Evolutionary conservation across 2,888 invertebrate genomes (phyloP), one percentile per base, ranked within the genome.

Genomic region (Isotomurus palustris): DNA sequence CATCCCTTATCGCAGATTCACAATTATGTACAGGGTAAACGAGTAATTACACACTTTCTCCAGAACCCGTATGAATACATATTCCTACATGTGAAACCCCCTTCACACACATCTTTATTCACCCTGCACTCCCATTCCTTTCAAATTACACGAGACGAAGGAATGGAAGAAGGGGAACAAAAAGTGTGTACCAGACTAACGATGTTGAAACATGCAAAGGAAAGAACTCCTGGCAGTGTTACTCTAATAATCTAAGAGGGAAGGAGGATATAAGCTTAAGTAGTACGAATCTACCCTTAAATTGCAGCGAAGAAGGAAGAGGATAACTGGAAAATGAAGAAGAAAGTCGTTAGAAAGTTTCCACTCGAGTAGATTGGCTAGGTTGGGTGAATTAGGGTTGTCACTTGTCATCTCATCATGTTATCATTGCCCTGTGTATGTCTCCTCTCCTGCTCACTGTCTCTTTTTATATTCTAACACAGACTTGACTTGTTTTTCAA

Each of bases 331-430:
- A n/a, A n/a, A n/a, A n/a, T n/a, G n/a, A n/a, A n/a, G n/a, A 53
- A 58, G 58, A 62, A 62, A 62, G 62, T 62, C 58, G 62, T 62
- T 62, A 62, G 58, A 62, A 62, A 62, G 62, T 62, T 62, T 62
- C 58, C 62, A 62, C 62, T 58, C 56, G 58, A 62, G 58, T 62
- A 53, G 53, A 38, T 55, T 57, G 41, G 49, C 48, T 21, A 36
- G 22, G 21, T 43, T 17, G 6, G n/a, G n/a, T 17, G 21, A 12
- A 24, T 43, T 4, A 22, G 43, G 43, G 43, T 43, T 43, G 43
- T 43, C 43, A 24, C 43, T 43, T 43, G 43, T 43, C 43, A 43
- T 43, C 43, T n/a, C n/a, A n/a, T n/a, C n/a, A n/a, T n/a, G n/a
- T n/a, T n/a, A n/a, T n/a, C n/a, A n/a, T n/a, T n/a, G n/a, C n/a